These are phyloP conservation scores for Pangasius larnaudii DNA, from an alignment of 2,797 vertebrate genomes.

Conservation along the genomic window DNA sequence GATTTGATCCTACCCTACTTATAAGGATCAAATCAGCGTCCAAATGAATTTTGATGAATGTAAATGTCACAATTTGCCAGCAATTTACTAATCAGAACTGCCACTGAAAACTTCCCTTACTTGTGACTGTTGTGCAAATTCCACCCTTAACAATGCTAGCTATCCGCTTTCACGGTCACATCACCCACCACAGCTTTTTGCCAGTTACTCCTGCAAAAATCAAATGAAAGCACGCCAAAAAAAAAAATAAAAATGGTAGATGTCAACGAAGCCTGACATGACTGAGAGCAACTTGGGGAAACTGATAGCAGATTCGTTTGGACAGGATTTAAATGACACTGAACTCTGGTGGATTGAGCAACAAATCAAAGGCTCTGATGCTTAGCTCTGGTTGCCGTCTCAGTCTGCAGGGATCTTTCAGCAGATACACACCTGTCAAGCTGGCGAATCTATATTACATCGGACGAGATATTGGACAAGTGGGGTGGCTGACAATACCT, in stretches of 20 bases:
- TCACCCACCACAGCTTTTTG: slow-evolving; percentile 21
- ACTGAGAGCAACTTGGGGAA: slow-evolving; percentile 42
- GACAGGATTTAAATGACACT: slow-evolving; percentile 60
- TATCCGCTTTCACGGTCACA: slow-evolving; percentile 5
- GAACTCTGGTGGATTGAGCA: slow-evolving; percentile 48
- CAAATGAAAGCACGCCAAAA: background rate
- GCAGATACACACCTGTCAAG: slow-evolving; percentile 36
- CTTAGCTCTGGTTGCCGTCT: slow-evolving; percentile 18
- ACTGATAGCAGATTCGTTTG: slow-evolving; percentile 50
- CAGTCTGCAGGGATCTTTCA: slow-evolving; percentile 32
- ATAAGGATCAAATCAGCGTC: slow-evolving; percentile 2
- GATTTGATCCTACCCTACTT: slow-evolving; percentile 12
- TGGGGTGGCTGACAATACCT: slow-evolving; percentile 34
- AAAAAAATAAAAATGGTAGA: slow-evolving; percentile 25
- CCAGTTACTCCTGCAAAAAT: slow-evolving; percentile 15
- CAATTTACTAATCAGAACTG: background rate
- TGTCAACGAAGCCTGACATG: slow-evolving; percentile 45
- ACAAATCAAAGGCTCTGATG: slow-evolving; percentile 46
- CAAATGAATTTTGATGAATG: background rate
- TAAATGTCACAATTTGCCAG: background rate
- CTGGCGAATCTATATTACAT: slow-evolving; percentile 33
- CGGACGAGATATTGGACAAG: slow-evolving; percentile 39
- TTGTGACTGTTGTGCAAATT: background rate
- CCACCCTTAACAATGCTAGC: background rate
- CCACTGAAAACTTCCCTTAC: background rate